Evolutionary conservation across 2,113 vertebrate species (phyloP), one percentile per base, ranked within the genome.

Genomic region (Psephotus haematonotus): DNA sequence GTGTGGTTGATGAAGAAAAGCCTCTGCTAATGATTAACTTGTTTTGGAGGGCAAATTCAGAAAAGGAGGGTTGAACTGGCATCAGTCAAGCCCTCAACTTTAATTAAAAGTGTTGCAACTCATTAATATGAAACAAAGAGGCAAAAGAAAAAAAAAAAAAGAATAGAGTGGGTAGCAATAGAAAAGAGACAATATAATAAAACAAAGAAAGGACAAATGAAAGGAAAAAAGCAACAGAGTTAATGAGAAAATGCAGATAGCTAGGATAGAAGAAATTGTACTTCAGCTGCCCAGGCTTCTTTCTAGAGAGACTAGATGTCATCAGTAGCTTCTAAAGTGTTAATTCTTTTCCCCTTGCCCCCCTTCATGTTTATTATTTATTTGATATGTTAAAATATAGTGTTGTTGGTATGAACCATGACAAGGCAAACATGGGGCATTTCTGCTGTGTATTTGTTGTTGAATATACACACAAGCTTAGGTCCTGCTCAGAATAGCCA

Each of bases 71-170:
- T 82, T 91, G 60, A 91, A 75, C 43, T 68, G 81, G 11, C 62
- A 93, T 96, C 91, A 90, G 77, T 92, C 68, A 93, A 80, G 44
- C 64, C 88, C 71, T 80, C 77, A 68, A 44, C 50, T 79, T 84
- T 64, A 91, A 96, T 95, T 84, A 52, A 92, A 92, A 78, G 52
- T 50, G 47, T 84, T 1, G 2, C 81, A 90, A 63, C 33, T 75
- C 0, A 0, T 93, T 88, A 90, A 81, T 67, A 90, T 90, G 79
- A 90, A 93, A 83, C 24, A 88, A 90, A 69, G 43, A 75, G 6
- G 44, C 12, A 72, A 76, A 86, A 82, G 2, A 43, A 52, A n/a
- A 50, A 31, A 46, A 19, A 46, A 35, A 37, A 13, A 7, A 7
- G 47, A 78, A 6, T 13, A 72, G 29, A 76, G 14, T 23, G 29